These are phyloP conservation scores for Lydus trimaculatus DNA, from an alignment of 2,888 invertebrate genomes.

Conservation along the genomic window DNA sequence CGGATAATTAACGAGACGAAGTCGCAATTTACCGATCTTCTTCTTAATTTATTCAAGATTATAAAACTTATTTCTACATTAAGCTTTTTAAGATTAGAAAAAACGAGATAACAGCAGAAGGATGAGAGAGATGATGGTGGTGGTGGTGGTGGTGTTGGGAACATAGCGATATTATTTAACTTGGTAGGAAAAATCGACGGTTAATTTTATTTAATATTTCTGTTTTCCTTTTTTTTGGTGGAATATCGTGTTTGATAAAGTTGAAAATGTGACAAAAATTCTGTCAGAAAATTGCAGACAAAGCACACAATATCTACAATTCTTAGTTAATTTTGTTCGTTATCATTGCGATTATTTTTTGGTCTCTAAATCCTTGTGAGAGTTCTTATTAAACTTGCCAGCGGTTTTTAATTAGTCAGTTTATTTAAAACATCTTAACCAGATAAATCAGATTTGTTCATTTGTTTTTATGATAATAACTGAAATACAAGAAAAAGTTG, in stretches of 20 bases:
- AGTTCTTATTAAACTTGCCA: constrained; percentile 2
- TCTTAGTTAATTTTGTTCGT: constrained; percentile 7
- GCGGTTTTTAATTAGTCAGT: constrained; percentile 4
- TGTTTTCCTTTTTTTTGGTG: constrained; percentile 19
- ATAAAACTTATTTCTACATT: constrained; percentile 29
- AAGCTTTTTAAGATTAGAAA: constrained; percentile 21
- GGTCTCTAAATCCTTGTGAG: background rate
- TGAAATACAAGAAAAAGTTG: background rate
- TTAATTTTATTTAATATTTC: constrained; percentile 46
- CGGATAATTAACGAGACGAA: constrained; percentile 4
- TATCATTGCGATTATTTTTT: constrained; percentile 13
- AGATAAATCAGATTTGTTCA: background rate
- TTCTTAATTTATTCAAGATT: constrained; percentile 23
- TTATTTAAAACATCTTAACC: background rate
- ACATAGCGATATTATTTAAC: constrained; percentile 40
- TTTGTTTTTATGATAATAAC: background rate
- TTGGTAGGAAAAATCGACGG: constrained; percentile 41
- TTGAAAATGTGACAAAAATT: constrained; percentile 16
- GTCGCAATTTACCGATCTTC: constrained; percentile 14
- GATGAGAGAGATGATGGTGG: background rate
- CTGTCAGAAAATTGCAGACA: constrained; percentile 17
- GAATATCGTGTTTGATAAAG: constrained; percentile 39
- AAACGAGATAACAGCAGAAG: no score
- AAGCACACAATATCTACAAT: constrained; percentile 11
- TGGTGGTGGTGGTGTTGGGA: constrained; percentile 6